Evolutionary conservation across 1,140 invertebrate genomes (phyloP), one percentile per base, ranked within the genome.

Genomic region (Zaprionus lachaisei): DNA sequence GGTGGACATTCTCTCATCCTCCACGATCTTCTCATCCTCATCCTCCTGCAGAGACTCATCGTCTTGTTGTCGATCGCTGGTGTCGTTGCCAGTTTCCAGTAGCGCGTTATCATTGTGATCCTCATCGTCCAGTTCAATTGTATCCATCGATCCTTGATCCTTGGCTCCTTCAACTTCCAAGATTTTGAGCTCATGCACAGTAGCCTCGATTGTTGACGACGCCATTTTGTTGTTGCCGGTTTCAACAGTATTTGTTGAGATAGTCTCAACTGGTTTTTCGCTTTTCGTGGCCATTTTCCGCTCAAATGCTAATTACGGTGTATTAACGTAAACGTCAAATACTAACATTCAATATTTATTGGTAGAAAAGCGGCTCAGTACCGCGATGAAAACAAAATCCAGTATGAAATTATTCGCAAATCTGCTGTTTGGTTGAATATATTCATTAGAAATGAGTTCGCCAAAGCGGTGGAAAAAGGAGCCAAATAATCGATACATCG

Each of bases 191-290:
- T 90, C 85, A 63, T 87, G 69, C 3, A 49, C 38, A 4, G 14
- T 38, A 0, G 62, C 51, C n/a, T 56, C 49, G 49, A 37, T n/a
- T 20, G 58, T 31, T 37, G 47, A n/a, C 2, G 83, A 78, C 81
- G 84, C 85, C 83, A 87, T 87, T 87, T 87, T 89, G 84, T 81
- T 65, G 63, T 65, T 28, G 49, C 72, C 71, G 49, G 67, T 28
- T n/a, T 54, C 63, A 9, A 31, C 17, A 0, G 60, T 5, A n/a
- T 54, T 62, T 15, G 44, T 15, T 38, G 15, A 5, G 7, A 47
- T 7, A 9, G 20, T 56, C 34, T 54, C 51, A 11, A 1, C 1
- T 34, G 6, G 14, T 51, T 41, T 14, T 7, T 9, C 34, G 24
- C 2, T 41, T 15, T 38, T 17, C 34, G 34, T 5, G 20, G 20